Evolutionary conservation across 2,888 invertebrate species (phyloP), one percentile per base, ranked within the genome.

Genomic region (Ormyrus nitidulus): DNA sequence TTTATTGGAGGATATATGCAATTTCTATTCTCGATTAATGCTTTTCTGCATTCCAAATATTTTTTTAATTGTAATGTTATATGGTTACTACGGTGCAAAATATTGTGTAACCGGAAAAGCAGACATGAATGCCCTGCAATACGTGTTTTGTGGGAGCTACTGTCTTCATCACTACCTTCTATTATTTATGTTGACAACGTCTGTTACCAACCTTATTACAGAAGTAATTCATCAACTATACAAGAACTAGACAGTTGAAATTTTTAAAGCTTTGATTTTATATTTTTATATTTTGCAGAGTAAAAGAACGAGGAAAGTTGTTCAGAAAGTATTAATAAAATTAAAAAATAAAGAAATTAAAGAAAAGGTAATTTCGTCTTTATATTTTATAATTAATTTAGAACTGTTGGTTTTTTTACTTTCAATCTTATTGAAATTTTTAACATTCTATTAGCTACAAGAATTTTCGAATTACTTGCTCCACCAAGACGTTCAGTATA

Each of bases 21-120:
- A 68, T 3, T 68, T 68, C 34, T 75, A 75, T 13, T 34, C 49
- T n/a, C 10, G 4, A 7, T 13, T 58, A 0, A 75, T 68, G 58
- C 51, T 75, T 0, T 49, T 75, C 7, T 56, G 54, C 10, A 48
- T 19, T 10, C 2, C 34, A 7, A 9, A 65, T 19, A 46, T 65
- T 7, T 74, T 74, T 56, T 0, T 56, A 4, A 48, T 49, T 6
- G 2, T 75, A 10, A 68, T 61, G 5, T 5, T 64, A n/a, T 53
- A 34, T 48, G 8, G 44, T 34, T 66, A 68, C 13, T 68, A 68
- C 10, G 19, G 19, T 34, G 9, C 46, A n/a, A 34, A 19, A 44
- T 48, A 66, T 10, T 51, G 61, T 19, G 5, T n/a, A 7, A 46
- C 13, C 8, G n/a, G 19, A 10, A 8, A 8, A 9, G 19, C 10